Evolutionary conservation across 2,113 vertebrate genomes (phyloP).

Genomic region (Proterorhinus semilunaris): DNA sequence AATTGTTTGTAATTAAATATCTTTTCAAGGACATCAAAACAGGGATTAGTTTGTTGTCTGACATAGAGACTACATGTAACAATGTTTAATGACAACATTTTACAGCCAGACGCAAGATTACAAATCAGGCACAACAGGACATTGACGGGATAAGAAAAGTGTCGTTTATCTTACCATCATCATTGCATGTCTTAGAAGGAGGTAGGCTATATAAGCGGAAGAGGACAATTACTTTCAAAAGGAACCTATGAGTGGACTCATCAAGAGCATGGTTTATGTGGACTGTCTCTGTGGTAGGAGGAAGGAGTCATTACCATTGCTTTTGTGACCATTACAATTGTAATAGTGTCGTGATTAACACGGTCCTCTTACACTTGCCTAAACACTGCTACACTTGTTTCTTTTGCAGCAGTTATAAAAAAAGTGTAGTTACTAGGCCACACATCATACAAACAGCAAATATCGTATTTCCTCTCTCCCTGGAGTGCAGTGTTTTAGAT

Average conservation of each 20-base stretch:
- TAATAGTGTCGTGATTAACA: too few relatives aligned
- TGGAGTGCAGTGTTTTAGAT: background rate
- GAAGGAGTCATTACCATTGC: too few relatives aligned
- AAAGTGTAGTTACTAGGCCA: background rate
- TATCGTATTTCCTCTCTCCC: background rate
- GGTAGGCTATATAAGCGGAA: too few relatives aligned
- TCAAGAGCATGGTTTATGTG: too few relatives aligned
- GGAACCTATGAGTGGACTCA: too few relatives aligned
- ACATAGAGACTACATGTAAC: background rate
- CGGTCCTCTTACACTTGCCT: background rate
- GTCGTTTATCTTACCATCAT: too few relatives aligned
- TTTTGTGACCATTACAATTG: too few relatives aligned
- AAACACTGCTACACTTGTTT: background rate
- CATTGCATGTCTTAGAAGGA: too few relatives aligned
- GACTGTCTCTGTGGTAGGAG: too few relatives aligned
- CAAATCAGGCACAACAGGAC: background rate
- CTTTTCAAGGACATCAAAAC: conserved; percentile 41
- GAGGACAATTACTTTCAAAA: too few relatives aligned
- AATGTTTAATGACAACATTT: background rate
- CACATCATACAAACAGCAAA: background rate
- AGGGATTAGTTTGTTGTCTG: conserved; percentile 35
- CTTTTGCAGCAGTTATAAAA: background rate
- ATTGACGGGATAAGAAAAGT: background rate
- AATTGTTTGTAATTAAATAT: conserved; percentile 46
- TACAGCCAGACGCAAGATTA: background rate